Conservation (phyloP, 1,140 invertebrate species). For the Eriosoma lanigerum region DNA sequence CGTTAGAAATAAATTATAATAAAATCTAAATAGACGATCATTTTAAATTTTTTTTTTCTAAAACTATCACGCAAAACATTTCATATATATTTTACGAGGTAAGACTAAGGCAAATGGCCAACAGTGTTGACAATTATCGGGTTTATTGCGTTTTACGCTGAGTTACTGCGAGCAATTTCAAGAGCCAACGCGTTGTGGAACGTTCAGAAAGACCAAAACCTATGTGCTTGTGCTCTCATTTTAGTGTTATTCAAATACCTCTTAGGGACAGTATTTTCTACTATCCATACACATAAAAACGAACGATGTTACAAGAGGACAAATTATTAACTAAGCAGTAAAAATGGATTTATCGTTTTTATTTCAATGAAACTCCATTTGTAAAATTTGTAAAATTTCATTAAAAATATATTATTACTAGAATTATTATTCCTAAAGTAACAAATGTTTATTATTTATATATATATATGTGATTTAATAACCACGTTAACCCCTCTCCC, state of each 20-base stretch:
- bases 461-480: no score
- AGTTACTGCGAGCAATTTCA: slow-evolving; percentile 42
- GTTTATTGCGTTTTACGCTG: slow-evolving; percentile 38
- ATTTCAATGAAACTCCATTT: no score
- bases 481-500: no score
- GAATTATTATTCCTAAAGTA: no score
- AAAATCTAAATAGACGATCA: no score
- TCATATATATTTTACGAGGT: neutral
- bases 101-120: slow-evolving; percentile 28
- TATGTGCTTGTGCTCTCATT: neutral
- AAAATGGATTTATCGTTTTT: no score
- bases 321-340: neutral
- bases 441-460: no score
- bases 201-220: neutral
- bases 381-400: no score
- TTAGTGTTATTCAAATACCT: slow-evolving; percentile 36
- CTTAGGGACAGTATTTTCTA: neutral
- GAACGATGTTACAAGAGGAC: neutral
- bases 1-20: no score
- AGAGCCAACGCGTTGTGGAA: neutral
- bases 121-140: slow-evolving; percentile 45
- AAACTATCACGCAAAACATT: slow-evolving; percentile 3
- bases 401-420: no score
- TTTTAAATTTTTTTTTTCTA: neutral
- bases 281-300: neutral